Conservation (phyloP, 2,797 vertebrate species). For the Pseudopleuronectes americanus region DNA sequence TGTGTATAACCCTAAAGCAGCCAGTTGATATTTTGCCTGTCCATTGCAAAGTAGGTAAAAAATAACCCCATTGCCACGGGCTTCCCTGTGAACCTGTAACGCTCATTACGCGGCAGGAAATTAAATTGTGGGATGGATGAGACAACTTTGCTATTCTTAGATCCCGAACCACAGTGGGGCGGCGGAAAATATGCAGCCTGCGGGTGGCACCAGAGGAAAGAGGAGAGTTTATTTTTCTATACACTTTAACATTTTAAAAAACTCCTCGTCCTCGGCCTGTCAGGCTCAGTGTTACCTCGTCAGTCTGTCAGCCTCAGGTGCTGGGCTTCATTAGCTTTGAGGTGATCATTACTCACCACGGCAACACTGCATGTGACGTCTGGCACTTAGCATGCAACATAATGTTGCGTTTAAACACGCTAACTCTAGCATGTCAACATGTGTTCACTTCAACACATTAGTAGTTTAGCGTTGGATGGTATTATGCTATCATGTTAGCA, state of each 20-base stretch:
- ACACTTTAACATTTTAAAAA: conserved; percentile 4
- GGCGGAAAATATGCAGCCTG: not conserved
- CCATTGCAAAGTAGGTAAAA: not conserved
- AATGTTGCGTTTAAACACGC: not conserved
- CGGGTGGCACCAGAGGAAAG: not conserved
- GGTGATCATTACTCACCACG: conserved; percentile 12
- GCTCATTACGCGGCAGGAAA: conserved; percentile 20
- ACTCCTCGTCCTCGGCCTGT: conserved; percentile 4
- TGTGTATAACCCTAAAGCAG: conserved; percentile 33
- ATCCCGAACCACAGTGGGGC: not conserved
- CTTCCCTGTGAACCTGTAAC: conserved; percentile 9
- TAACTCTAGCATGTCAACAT: conserved; percentile 1
- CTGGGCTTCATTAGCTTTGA: not conserved
- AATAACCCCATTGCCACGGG: not conserved
- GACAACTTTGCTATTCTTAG: conserved; percentile 3
- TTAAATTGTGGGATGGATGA: conserved; percentile 6
- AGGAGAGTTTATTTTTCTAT: not conserved
- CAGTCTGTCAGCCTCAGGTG: conserved; percentile 12
- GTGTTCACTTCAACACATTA: too few relatives aligned
- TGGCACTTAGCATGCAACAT: not conserved
- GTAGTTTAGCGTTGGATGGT: not conserved
- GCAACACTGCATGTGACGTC: conserved; percentile 4
- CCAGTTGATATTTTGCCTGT: conserved; percentile 47
- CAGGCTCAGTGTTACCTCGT: not conserved
- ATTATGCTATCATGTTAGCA: not conserved